phyloP scores from a whole-genome alignment of 2,113 vertebrate genomes.

The Puntigrus tetrazona region DNA sequence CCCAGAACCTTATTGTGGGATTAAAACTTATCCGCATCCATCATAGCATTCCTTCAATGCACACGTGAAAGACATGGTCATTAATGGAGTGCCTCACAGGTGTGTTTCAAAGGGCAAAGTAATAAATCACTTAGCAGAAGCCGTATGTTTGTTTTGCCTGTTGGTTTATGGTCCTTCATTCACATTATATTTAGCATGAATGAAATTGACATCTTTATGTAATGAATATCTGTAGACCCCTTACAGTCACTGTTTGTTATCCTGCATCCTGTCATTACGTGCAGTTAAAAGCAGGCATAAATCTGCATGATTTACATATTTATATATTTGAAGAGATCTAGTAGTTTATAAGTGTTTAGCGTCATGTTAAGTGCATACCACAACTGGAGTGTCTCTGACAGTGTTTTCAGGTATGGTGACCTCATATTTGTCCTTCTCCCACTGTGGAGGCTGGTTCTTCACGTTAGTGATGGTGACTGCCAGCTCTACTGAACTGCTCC shows the following conservation, averaged over 20 bases:
- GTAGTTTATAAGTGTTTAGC: not conserved
- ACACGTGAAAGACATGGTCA: conserved; percentile 3
- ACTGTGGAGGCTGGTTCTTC: conserved; percentile 86
- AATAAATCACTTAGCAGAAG: conserved; percentile 20
- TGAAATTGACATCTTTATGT: not conserved
- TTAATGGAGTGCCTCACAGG: conserved; percentile 20
- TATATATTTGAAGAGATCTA: not conserved
- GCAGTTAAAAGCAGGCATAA: not conserved
- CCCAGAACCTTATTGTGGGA: conserved; percentile 15
- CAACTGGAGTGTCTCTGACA: conserved; percentile 74
- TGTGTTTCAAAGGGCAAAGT: conserved; percentile 15
- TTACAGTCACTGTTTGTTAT: not conserved
- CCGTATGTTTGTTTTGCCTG: not conserved
- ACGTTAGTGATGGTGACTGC: conserved; percentile 81
- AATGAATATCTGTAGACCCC: not conserved
- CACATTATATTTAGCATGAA: not conserved
- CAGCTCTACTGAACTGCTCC: conserved; percentile 82
- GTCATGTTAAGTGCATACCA: conserved; percentile 64
- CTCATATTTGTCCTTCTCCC: conserved; percentile 82
- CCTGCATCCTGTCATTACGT: not conserved
- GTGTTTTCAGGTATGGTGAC: conserved; percentile 83
- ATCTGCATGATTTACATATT: not conserved
- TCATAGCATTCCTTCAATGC: conserved; percentile 25
- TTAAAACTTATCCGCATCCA: conserved; percentile 22
- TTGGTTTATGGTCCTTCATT: not conserved